Percentiles rank a stretch among this genome's conserved stretches.
These are phyloP conservation scores for Steinernema scapterisci DNA, from an alignment of 2,888 invertebrate genomes.

Conservation along the genomic window DNA sequence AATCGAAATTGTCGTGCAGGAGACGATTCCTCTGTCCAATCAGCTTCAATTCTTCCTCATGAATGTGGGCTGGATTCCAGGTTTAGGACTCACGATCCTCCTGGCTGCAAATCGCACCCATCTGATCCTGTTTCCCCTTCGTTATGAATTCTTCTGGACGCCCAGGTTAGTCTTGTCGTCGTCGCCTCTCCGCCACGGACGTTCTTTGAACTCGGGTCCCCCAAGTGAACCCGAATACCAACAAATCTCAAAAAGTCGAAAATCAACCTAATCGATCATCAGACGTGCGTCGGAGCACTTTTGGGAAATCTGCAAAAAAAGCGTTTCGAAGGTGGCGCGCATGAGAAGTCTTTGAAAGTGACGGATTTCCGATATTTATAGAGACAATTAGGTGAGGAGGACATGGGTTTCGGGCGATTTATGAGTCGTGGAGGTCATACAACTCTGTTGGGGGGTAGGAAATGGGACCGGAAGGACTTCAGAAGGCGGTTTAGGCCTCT, in stretches of 20 bases:
- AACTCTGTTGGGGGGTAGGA: too few species aligned
- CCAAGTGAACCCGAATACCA: not conserved
- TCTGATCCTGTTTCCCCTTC: not conserved
- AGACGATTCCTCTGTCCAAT: not conserved
- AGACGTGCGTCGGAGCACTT: not conserved
- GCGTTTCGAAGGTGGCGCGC: not conserved
- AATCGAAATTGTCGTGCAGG: not conserved
- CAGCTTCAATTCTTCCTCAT: not conserved
- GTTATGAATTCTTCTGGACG: not conserved
- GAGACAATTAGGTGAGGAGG: too few species aligned
- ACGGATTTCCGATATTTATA: too few species aligned
- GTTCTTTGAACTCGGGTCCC: constrained; percentile 1
- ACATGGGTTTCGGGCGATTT: too few species aligned
- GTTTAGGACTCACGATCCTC: not conserved
- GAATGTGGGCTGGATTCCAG: not conserved
- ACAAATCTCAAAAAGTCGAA: not conserved
- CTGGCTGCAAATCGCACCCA: not conserved
- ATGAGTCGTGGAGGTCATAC: too few species aligned
- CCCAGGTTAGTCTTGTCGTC: not conserved
- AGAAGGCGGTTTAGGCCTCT: too few species aligned
- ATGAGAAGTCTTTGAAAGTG: too few species aligned
- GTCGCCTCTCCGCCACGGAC: not conserved
- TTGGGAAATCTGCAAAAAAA: constrained; percentile 1
- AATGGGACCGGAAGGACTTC: too few species aligned
- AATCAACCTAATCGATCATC: constrained; percentile 22